A percentile compares a stretch with the other conserved stretches of the same genome.
Evolutionary conservation across 1,140 invertebrate species (phyloP).

Genomic region (Drosophila ironensis): DNA sequence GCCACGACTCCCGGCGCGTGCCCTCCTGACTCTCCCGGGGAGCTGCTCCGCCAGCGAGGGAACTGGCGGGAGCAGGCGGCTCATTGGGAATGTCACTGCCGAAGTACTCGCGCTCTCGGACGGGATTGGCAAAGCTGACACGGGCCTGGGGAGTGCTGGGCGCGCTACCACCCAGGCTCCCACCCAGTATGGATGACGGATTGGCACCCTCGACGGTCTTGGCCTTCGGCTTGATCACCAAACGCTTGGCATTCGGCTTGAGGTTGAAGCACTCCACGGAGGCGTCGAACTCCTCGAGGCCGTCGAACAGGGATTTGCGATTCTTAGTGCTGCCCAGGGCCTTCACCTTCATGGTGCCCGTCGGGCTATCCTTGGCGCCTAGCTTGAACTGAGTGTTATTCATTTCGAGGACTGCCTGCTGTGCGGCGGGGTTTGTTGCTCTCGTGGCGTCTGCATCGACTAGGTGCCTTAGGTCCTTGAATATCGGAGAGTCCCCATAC

Average conservation of each 20-base stretch:
- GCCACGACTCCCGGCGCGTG: constrained; percentile 74
- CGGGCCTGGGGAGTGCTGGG: constrained; percentile 19
- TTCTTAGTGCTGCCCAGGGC: constrained; percentile 83
- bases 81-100: constrained; percentile 43
- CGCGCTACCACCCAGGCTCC: constrained; percentile 5
- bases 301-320: constrained; percentile 88
- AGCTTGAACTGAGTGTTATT: constrained; percentile 85
- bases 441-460: constrained; percentile 88
- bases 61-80: neutral
- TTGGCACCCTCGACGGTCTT: constrained; percentile 3
- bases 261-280: constrained; percentile 85
- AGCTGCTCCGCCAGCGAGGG: neutral
- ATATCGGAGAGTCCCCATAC: constrained; percentile 90
- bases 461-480: constrained; percentile 86
- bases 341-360: constrained; percentile 86
- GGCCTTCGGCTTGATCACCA: constrained; percentile 83
- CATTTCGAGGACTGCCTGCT: constrained; percentile 84
- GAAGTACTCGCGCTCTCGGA: constrained; percentile 55
- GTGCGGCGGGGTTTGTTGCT: constrained; percentile 87
- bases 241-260: constrained; percentile 85
- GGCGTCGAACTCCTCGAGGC: constrained; percentile 87
- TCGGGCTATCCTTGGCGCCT: constrained; percentile 83
- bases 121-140: constrained; percentile 9
- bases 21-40: constrained; percentile 28
- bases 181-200: neutral